phyloP scores from a whole-genome alignment of 2,888 invertebrate genomes.

The Thera obeliscata region DNA sequence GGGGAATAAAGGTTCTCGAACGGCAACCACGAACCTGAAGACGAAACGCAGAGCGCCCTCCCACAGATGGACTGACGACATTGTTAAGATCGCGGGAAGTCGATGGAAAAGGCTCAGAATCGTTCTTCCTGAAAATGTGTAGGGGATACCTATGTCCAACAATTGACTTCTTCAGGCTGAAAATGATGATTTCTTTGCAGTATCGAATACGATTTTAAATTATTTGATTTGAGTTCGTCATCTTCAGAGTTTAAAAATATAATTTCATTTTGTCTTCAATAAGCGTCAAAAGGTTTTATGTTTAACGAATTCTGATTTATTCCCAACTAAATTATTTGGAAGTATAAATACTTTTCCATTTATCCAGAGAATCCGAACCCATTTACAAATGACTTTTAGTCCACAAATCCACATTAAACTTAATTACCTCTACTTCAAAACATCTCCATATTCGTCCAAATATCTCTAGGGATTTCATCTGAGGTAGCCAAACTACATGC shows the following conservation, averaged over 20 bases:
- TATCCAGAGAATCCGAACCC: conserved; percentile 17
- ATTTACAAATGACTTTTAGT: conserved; percentile 38
- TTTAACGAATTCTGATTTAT: conserved; percentile 23
- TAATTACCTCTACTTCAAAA: conserved; percentile 48
- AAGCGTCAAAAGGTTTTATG: not conserved
- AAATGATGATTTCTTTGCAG: too few relatives aligned
- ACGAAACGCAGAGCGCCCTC: too few relatives aligned
- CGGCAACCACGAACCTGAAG: too few relatives aligned
- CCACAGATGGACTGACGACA: too few relatives aligned
- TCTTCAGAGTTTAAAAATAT: not conserved
- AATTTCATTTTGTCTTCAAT: not conserved
- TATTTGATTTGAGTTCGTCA: too few relatives aligned
- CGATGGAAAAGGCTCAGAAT: too few relatives aligned
- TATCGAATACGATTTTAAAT: too few relatives aligned
- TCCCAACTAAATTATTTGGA: conserved; percentile 21
- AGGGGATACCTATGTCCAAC: too few relatives aligned
- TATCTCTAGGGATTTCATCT: conserved; percentile 58
- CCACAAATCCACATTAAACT: conserved; percentile 42
- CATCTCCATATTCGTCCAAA: conserved; percentile 50
- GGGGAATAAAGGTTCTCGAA: too few relatives aligned
- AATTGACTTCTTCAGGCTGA: too few relatives aligned
- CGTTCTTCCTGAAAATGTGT: too few relatives aligned
- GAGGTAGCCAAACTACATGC: conserved; percentile 77
- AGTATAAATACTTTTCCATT: conserved; percentile 31
- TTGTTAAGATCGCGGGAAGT: too few relatives aligned